Evolutionary conservation across 2,888 invertebrate genomes (phyloP), one percentile per base, ranked within the genome.

Genomic region (Acholoe squamosa): DNA sequence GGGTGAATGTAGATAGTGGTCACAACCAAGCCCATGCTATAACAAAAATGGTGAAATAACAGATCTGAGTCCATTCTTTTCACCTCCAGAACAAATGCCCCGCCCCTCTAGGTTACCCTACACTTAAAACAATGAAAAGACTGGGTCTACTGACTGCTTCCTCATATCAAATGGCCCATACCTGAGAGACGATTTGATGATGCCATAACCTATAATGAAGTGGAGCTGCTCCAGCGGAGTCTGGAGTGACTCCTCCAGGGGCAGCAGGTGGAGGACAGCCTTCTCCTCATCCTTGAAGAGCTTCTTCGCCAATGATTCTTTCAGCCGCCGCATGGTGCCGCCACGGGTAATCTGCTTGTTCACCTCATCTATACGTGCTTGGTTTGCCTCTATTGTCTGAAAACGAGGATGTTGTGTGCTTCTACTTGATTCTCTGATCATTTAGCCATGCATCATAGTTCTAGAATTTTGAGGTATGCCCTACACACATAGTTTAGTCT

Each of bases 171-270:
- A 43, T 3, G 61, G 31, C 28, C 25, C 71, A 14, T 71, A 71
- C 71, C 71, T 28, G 25, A 71, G 71, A 5, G 14, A 25, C 28
- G 71, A 28, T 28, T 71, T n/a, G 71, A 71, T 3, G 71, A 71
- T 71, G 71, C 71, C 71, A 3, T 71, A 71, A 14, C 71, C n/a
- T 19, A 61, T 61, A 19, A 61, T 61, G n/a, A 61, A 33, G 77
- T 77, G 31, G 77, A 91, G 71, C 34, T 91, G 90, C 33, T 91
- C 91, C 19, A 91, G 89, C 22, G 91, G 84, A n/a, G 89, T 90
- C 28, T 56, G 33, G 0, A 89, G 90, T 5, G 89, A 89, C 61
- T 91, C 91, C 76, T 91, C 91, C 22, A 91, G 86, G 0, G 91
- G 91, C 22, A 71, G 34, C 43, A 76, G 31, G 54, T 91, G 33